Percentiles rank a stretch among this genome's conserved stretches.
Evolutionary conservation across 2,113 vertebrate genomes (phyloP).

Genomic region (Leiothrix lutea): DNA sequence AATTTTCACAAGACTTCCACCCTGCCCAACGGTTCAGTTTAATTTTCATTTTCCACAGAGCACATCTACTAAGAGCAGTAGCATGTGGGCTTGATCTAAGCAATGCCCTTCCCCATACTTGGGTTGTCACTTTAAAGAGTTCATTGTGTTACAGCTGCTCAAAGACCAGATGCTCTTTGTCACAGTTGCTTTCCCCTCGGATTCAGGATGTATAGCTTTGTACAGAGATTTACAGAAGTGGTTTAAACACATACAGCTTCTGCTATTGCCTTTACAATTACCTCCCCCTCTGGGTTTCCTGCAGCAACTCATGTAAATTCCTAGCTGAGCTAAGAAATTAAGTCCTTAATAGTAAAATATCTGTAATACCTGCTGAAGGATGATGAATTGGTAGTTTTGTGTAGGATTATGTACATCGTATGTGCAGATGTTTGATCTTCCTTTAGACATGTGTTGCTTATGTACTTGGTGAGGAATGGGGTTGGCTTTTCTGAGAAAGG

Average conservation of each 20-base stretch:
- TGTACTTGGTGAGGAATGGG: background rate
- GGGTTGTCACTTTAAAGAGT: background rate
- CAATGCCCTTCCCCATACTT: background rate
- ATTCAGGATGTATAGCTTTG: background rate
- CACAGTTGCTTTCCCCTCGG: background rate
- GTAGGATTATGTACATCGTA: background rate
- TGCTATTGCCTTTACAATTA: background rate
- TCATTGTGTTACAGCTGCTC: background rate
- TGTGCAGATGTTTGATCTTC: conserved; percentile 23
- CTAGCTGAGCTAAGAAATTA: background rate
- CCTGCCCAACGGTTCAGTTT: background rate
- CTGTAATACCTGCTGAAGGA: background rate
- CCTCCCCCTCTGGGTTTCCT: background rate
- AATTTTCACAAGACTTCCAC: background rate
- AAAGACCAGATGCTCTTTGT: background rate
- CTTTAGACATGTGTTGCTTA: background rate
- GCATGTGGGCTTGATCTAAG: background rate
- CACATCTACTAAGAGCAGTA: background rate
- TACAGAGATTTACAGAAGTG: background rate
- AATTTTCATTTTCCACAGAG: background rate
- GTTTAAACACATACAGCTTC: background rate
- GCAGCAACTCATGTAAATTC: background rate
- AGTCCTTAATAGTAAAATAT: background rate
- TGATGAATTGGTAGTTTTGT: background rate
- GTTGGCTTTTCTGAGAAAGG: background rate